Base-by-base conservation (phyloP, 2,797 vertebrate species). In the Lagorchestes hirsutus region DNA sequence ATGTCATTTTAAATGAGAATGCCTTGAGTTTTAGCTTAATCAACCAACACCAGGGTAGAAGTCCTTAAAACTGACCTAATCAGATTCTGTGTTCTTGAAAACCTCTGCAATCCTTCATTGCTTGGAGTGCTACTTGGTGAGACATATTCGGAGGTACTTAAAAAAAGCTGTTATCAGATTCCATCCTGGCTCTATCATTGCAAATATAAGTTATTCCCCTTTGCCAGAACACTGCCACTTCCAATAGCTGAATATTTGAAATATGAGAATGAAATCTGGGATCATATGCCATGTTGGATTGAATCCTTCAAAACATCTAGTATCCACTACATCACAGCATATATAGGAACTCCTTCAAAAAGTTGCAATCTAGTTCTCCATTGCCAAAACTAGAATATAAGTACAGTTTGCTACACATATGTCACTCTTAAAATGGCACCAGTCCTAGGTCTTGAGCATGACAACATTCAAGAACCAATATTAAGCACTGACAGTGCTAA, bases 151-250 rank as follows among this genome's bases (percentile, higher is more conserved):
- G 6, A 55, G n/a, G 6, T 31, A 9, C 18, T 91, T 56, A 28
- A 1, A 13, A 22, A 18, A 22, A 18, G 1, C 5, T 11, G 14
- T 46, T 46, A 46, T 46, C 22, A 87, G 40, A 34, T 55, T 5
- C 59, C 11, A 62, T 97, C 34, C 8, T 55, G 91, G 40, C 2
- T 96, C 12, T 18, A 55, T 16, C 24, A 40, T 3, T 2, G 87
- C 92, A 93, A 96, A 93, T 95, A 0, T 29, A 74, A 67, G 40
- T 13, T 95, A 95, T 97, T 92, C 13, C 90, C 87, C 4, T 82
- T 74, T 93, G 82, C 5, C 67, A 55, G 94, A 93, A 52, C 58
- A 93, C 91, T 67, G 54, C 6, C 12, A 46, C 59, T 91, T 90
- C 55, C 91, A 90, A n/a, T 90, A 5, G 0, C 9, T 46, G 12